Conservation (phyloP, 2,113 vertebrate genomes). For the Bambusicola thoracicus region DNA sequence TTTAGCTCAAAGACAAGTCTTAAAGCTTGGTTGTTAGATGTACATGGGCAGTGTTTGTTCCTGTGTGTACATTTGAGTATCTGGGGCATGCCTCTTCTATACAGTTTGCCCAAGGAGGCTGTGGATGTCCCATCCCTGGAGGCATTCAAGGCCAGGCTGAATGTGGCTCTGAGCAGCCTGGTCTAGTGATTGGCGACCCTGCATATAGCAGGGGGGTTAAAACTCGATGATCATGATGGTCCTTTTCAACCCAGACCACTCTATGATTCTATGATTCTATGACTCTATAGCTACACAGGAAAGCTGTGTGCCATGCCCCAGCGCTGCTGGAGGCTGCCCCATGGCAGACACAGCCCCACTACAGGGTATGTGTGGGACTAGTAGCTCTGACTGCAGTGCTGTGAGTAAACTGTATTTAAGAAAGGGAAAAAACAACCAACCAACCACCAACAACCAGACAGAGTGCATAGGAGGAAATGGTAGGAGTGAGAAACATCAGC, state of each 20-base stretch:
- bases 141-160: too few species aligned
- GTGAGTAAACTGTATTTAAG: background rate
- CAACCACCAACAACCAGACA: too few species aligned
- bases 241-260: too few species aligned
- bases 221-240: too few species aligned
- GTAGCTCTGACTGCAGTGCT: rapidly evolving
- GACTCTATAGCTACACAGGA: too few species aligned
- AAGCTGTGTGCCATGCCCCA: rapidly evolving
- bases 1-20: background rate
- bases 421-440: background rate
- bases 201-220: too few species aligned
- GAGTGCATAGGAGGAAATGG: background rate
- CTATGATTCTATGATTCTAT: too few species aligned
- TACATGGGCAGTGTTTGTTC: background rate
- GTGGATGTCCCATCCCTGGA: too few species aligned
- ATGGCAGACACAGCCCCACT: rapidly evolving
- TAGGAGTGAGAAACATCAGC: background rate
- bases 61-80: too few species aligned
- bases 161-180: too few species aligned
- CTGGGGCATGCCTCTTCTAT: background rate
- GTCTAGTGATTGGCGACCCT: too few species aligned
- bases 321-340: rapidly evolving
- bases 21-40: background rate
- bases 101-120: too few species aligned
- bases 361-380: background rate